Evolutionary conservation across 2,113 vertebrate species (phyloP).

Genomic region (human): DNA sequence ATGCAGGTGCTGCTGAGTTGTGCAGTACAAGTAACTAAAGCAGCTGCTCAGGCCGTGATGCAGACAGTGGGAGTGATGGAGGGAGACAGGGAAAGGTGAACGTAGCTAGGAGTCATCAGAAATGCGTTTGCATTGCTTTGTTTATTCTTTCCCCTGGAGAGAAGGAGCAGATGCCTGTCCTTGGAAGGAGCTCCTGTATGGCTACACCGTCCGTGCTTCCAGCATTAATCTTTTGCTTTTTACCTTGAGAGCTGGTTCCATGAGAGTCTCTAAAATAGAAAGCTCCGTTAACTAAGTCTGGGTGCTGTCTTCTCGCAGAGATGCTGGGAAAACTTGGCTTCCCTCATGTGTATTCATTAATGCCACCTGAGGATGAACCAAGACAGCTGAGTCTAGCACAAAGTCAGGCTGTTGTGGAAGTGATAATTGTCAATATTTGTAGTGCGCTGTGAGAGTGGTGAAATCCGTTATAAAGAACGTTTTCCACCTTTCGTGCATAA

Average conservation of each 20-base stretch:
- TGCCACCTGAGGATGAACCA: background rate
- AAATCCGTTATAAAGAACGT: background rate
- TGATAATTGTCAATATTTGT: background rate
- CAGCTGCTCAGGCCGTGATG: background rate
- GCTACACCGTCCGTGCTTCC: fast-evolving
- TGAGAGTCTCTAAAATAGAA: background rate
- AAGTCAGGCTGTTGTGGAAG: background rate
- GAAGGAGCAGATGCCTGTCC: background rate
- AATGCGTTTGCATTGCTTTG: background rate
- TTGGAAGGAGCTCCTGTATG: too few species aligned
- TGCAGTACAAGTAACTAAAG: too few species aligned
- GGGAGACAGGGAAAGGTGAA: background rate
- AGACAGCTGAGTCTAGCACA: background rate
- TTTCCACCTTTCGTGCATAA: background rate
- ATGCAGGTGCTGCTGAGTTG: background rate
- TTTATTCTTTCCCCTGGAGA: background rate
- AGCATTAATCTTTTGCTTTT: background rate
- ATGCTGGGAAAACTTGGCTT: conserved; percentile 14
- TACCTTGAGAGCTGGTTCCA: background rate
- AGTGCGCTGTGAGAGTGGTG: background rate
- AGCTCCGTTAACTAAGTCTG: background rate
- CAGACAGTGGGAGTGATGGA: background rate
- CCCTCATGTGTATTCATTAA: background rate
- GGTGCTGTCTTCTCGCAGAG: background rate
- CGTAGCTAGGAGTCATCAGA: background rate